Conservation (phyloP, 1,140 invertebrate species). For the Teleopsis dalmanni region DNA sequence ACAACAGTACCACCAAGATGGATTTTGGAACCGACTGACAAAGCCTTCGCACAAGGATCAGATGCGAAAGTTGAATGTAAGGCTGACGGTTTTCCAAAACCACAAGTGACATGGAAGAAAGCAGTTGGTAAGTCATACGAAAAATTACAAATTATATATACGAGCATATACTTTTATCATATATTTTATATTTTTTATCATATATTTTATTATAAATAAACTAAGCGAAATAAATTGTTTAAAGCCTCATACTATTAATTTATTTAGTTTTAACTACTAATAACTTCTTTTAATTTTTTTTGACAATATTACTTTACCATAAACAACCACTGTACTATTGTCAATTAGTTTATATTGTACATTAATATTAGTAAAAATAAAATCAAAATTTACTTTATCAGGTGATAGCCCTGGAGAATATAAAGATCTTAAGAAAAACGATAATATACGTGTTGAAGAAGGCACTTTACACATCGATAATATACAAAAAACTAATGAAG, state of each 20-base stretch:
- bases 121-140: slow-evolving; percentile 64
- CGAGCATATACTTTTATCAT: too few relatives aligned
- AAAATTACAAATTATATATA: slow-evolving; percentile 5
- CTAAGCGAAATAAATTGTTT: neutral
- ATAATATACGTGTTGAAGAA: slow-evolving; percentile 84
- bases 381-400: too few relatives aligned
- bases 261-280: neutral
- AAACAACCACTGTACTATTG: too few relatives aligned
- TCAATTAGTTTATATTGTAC: too few relatives aligned
- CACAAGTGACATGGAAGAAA: slow-evolving; percentile 90
- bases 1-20: slow-evolving; percentile 85
- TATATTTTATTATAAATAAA: neutral
- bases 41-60: slow-evolving; percentile 88
- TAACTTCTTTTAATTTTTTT: neutral
- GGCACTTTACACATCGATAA: slow-evolving; percentile 81
- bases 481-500: slow-evolving; percentile 87
- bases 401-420: slow-evolving; percentile 86
- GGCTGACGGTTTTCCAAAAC: slow-evolving; percentile 90
- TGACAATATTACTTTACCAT: too few relatives aligned
- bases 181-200: neutral
- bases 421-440: slow-evolving; percentile 81
- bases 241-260: neutral
- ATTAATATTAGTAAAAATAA: too few relatives aligned
- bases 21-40: slow-evolving; percentile 91
- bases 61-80: slow-evolving; percentile 91